A percentile compares a stretch with the other conserved stretches of the same genome.
These are phyloP conservation scores for Helicoverpa armigera DNA, from an alignment of 1,140 invertebrate species.

Conservation along the genomic window DNA sequence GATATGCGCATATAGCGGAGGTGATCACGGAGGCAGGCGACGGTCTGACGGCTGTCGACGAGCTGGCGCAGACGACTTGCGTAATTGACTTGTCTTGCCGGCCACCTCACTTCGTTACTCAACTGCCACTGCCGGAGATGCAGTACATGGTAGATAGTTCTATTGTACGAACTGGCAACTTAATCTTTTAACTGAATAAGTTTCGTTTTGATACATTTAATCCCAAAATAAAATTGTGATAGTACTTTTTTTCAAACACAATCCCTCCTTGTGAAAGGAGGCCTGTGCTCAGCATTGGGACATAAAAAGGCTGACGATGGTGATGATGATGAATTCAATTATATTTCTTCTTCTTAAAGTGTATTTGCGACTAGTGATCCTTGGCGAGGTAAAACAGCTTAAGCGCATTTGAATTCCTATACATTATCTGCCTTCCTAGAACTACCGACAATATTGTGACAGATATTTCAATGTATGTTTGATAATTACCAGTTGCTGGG, in stretches of 20 bases:
- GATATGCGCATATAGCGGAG: constrained; percentile 40
- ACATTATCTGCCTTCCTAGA: no score
- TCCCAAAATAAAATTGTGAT: no score
- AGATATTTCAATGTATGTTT: no score
- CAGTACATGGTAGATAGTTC: no score
- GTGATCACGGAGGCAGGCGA: neutral
- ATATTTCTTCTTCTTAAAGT: neutral
- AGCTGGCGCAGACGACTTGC: constrained; percentile 9
- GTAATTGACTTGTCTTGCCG: constrained; percentile 33
- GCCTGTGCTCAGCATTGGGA: no score
- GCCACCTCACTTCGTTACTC: constrained; percentile 19
- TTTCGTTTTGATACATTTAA: no score
- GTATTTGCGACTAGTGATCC: neutral
- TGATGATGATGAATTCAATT: no score
- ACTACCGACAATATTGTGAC: no score
- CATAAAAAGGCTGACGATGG: no score
- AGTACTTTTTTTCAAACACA: no score
- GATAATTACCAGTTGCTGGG: neutral
- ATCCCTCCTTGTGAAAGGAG: no score
- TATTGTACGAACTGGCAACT: neutral
- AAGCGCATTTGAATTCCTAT: no score
- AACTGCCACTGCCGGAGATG: neutral
- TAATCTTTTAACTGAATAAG: neutral
- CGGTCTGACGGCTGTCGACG: neutral
- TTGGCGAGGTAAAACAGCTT: neutral